Conservation (phyloP, 30 jellyfish, hydroid and myxozoan species). For the Morbakka virulenta region DNA sequence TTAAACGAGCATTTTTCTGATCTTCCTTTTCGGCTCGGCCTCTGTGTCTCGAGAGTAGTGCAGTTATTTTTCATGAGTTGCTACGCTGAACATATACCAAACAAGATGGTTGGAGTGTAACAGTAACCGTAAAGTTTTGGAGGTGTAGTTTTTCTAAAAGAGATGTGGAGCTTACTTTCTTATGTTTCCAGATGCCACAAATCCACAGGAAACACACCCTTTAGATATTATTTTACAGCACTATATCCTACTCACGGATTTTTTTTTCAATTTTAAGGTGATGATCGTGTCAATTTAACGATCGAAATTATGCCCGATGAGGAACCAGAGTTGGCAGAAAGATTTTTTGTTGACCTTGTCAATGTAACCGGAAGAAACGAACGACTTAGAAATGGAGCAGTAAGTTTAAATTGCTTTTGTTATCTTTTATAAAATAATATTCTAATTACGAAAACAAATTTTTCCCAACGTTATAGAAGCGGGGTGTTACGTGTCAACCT, state of each 20-base stretch:
- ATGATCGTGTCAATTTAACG: slow-evolving; percentile 59
- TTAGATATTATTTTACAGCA: neutral
- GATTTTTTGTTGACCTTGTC: slow-evolving; percentile 52
- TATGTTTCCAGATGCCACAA: too few relatives aligned
- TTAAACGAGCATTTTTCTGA: too few relatives aligned
- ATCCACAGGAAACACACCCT: neutral
- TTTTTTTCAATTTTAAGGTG: slow-evolving; percentile 35
- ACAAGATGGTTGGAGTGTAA: too few relatives aligned
- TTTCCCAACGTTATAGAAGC: too few relatives aligned
- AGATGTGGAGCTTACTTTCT: too few relatives aligned
- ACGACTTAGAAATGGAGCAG: slow-evolving; percentile 82
- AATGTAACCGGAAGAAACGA: slow-evolving; percentile 70
- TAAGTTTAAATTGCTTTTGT: slow-evolving; percentile 11
- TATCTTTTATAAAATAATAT: neutral
- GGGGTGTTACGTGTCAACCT: neutral
- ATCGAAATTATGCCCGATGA: slow-evolving; percentile 61
- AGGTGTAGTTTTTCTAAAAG: too few relatives aligned
- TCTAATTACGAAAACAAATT: neutral
- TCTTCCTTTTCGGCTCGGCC: too few relatives aligned
- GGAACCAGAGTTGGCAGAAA: slow-evolving; percentile 85
- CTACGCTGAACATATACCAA: too few relatives aligned
- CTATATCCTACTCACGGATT: too few relatives aligned
- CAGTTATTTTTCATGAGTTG: too few relatives aligned
- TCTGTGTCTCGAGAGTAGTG: too few relatives aligned
- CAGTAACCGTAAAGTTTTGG: too few relatives aligned